Percentiles rank a stretch among this genome's conserved stretches.
Conservation (phyloP, 2,797 vertebrate species). For the Parotocinclus haroldoi region DNA sequence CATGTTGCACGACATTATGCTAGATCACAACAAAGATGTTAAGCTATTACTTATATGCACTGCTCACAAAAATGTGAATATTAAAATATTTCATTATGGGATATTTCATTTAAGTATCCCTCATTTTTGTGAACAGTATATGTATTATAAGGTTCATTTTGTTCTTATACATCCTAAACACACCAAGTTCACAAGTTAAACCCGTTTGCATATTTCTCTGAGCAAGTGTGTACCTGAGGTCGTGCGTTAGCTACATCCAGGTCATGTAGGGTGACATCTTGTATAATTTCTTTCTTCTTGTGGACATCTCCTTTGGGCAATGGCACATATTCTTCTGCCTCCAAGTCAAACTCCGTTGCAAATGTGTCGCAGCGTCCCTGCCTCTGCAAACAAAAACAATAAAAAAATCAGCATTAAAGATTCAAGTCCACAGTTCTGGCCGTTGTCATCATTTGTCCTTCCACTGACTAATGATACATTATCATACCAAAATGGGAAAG, state of each 20-base stretch:
- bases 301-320: slow-evolving; percentile 98
- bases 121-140: too few relatives aligned
- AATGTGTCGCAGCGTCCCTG: slow-evolving; percentile 98
- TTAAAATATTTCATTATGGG: too few relatives aligned
- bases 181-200: too few relatives aligned
- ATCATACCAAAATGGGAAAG: slow-evolving; percentile 53
- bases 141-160: too few relatives aligned
- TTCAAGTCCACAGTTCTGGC: too few relatives aligned
- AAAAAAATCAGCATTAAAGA: too few relatives aligned
- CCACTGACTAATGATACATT: slow-evolving; percentile 67
- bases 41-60: too few relatives aligned
- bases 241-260: slow-evolving; percentile 93
- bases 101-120: too few relatives aligned
- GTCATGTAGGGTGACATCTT: slow-evolving; percentile 97
- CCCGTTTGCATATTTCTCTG: slow-evolving; percentile 3
- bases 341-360: slow-evolving; percentile 97
- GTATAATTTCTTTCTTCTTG: slow-evolving; percentile 99
- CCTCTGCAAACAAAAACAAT: slow-evolving; percentile 73
- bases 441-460: too few relatives aligned
- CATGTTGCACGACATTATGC: not conserved
- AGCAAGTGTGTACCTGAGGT: slow-evolving; percentile 81
- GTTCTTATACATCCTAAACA: too few relatives aligned
- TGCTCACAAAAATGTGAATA: too few relatives aligned
- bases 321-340: slow-evolving; percentile 97
- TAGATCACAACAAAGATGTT: too few relatives aligned